Percentiles rank a stretch among this genome's conserved stretches.
Evolutionary conservation across 2,797 vertebrate genomes (phyloP).

Genomic region (Orestias chungarensis): DNA sequence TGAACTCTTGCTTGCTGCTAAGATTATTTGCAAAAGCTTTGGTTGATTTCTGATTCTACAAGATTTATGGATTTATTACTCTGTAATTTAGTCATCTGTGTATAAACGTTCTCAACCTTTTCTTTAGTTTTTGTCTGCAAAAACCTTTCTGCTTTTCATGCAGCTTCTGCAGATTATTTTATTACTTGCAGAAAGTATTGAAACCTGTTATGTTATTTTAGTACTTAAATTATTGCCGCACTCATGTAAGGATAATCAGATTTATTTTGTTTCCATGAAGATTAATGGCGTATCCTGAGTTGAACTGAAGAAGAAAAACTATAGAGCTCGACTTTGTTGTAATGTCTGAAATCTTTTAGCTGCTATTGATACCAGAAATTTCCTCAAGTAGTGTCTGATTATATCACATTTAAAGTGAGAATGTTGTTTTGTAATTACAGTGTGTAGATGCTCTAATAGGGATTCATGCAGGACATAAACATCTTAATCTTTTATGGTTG

Average conservation of each 20-base stretch:
- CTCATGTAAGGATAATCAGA: neutral
- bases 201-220: neutral
- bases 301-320: neutral
- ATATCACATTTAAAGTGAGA: neutral
- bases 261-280: neutral
- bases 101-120: neutral
- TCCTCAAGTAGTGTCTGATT: no score
- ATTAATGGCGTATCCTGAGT: neutral
- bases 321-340: neutral
- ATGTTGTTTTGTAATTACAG: neutral
- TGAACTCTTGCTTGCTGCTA: neutral
- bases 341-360: neutral
- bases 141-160: slow-evolving; percentile 21
- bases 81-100: neutral
- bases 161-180: neutral
- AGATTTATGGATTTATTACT: neutral
- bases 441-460: neutral
- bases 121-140: slow-evolving; percentile 6
- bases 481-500: neutral
- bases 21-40: neutral
- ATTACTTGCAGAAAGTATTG: neutral
- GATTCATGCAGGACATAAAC: neutral
- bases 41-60: neutral
- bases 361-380: neutral
- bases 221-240: neutral